Conservation (phyloP, 2,797 vertebrate species). For the Margarornis squamiger region DNA sequence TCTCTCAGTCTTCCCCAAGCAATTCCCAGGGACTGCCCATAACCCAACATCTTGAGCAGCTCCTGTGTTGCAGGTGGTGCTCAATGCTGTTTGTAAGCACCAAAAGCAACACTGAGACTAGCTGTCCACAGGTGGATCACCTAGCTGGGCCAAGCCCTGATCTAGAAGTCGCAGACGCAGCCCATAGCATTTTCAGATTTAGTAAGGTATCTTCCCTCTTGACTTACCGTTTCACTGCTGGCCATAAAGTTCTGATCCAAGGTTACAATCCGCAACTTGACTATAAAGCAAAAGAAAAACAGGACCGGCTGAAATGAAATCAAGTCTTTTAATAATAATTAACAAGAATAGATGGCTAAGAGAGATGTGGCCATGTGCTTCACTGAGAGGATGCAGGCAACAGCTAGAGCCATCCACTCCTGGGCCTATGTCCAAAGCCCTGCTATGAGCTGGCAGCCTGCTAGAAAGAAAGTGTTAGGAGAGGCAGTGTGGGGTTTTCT, state of each 20-base stretch:
- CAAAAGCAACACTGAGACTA: neutral
- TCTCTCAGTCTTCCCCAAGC: neutral
- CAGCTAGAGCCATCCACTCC: neutral
- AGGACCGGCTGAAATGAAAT: neutral
- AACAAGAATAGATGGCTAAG: neutral
- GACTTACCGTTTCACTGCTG: constrained; percentile 44
- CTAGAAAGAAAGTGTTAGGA: neutral
- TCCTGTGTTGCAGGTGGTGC: neutral
- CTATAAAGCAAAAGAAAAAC: constrained; percentile 23
- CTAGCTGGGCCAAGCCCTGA: neutral
- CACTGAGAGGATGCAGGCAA: neutral
- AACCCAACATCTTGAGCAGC: neutral
- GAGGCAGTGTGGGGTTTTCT: neutral
- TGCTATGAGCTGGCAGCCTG: neutral
- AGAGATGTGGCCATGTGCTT: neutral
- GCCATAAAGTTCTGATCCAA: constrained; percentile 56
- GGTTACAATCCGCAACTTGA: constrained; percentile 38
- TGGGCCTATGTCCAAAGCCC: neutral
- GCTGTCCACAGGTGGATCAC: neutral
- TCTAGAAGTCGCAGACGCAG: neutral
- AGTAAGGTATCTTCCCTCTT: neutral
- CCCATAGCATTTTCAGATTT: neutral
- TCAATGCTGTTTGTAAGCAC: neutral
- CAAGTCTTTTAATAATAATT: neutral
- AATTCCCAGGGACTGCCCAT: neutral